phyloP scores from a whole-genome alignment of 2,113 vertebrate genomes.

The Seriola quinqueradiata region DNA sequence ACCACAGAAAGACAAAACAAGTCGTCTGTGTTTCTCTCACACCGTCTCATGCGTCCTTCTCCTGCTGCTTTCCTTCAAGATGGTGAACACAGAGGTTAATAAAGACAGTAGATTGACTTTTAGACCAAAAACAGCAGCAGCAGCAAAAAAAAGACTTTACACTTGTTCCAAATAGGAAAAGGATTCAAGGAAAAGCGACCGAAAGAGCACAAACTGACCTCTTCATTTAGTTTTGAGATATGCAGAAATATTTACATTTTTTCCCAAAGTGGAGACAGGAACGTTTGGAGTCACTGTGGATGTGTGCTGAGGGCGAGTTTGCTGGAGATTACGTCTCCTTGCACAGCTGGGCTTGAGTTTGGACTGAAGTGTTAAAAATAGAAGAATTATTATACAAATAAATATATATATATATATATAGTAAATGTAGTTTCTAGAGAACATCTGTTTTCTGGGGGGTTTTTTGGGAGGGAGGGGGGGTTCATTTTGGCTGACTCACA shows the following conservation, averaged over 20 bases:
- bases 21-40: conserved; percentile 35
- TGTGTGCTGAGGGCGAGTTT: conserved; percentile 45
- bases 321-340: conserved; percentile 13
- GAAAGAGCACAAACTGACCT: conserved; percentile 26
- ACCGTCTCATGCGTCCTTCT: conserved; percentile 27
- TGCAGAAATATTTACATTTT: conserved; percentile 84
- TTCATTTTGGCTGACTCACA: conserved; percentile 23
- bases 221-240: conserved; percentile 70
- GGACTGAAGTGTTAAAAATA: conserved; percentile 28
- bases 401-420: conserved; percentile 9
- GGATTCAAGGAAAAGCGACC: conserved; percentile 10
- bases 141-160: neutral
- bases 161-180: conserved; percentile 30
- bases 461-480: too few species aligned
- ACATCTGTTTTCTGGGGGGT: neutral
- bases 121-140: neutral
- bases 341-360: conserved; percentile 49
- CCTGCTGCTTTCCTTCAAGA: neutral
- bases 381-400: conserved; percentile 3
- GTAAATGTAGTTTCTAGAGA: conserved; percentile 3
- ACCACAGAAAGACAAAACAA: conserved; percentile 76
- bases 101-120: neutral
- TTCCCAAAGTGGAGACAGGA: conserved; percentile 66
- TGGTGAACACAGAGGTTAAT: neutral
- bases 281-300: conserved; percentile 50